Evolutionary conservation across 2,113 vertebrate genomes (phyloP).

Genomic region (Hyperoodon ampullatus): DNA sequence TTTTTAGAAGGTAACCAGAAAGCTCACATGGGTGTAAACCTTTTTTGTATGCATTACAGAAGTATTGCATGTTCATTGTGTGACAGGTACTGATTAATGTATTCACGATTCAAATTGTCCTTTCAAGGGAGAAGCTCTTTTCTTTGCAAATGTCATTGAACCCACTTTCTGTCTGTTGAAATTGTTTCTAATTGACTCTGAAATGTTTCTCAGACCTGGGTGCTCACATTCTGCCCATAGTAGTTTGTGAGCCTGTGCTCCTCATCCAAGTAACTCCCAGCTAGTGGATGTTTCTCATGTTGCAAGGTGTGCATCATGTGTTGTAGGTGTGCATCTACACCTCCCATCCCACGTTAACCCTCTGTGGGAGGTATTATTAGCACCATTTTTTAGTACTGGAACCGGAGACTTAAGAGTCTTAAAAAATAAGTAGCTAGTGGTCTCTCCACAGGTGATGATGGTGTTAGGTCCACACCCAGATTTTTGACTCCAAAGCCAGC

Average conservation of each 20-base stretch:
- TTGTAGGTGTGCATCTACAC: too few species aligned
- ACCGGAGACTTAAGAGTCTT: not conserved
- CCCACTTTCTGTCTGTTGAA: not conserved
- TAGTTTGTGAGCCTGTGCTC: not conserved
- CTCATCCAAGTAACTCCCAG: too few species aligned
- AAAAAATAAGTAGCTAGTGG: not conserved
- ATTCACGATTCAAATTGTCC: not conserved
- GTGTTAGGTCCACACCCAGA: not conserved
- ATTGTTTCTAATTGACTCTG: not conserved
- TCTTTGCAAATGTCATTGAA: not conserved
- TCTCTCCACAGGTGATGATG: not conserved
- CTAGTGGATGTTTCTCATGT: not conserved
- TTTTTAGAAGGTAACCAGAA: not conserved
- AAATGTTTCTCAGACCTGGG: not conserved
- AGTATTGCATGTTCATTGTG: not conserved
- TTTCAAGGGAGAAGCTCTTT: not conserved
- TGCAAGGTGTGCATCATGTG: not conserved
- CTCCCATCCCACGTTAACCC: accelerated
- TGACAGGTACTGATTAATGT: not conserved
- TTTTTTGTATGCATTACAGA: not conserved
- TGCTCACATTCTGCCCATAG: not conserved
- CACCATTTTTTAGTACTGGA: not conserved
- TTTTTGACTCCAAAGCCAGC: not conserved
- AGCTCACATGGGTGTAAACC: not conserved
- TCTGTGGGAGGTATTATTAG: not conserved